Evolutionary conservation across 30 jellyfish, hydroid and myxozoan species (phyloP).

Genomic region (Cassiopea xamachana): DNA sequence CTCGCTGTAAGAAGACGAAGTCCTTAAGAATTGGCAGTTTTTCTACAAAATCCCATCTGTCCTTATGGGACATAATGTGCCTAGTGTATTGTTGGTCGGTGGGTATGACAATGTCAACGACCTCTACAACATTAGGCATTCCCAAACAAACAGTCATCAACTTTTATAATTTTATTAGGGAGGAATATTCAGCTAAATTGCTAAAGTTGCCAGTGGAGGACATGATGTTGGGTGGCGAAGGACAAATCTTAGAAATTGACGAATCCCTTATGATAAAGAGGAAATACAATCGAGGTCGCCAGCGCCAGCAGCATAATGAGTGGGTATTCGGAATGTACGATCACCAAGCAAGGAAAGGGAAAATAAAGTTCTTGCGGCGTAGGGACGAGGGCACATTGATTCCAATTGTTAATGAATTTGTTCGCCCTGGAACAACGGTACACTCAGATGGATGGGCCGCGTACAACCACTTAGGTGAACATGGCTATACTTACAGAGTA

Average conservation of each 20-base stretch:
- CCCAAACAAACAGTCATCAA: too few species aligned
- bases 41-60: too few species aligned
- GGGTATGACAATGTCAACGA: too few species aligned
- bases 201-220: not conserved
- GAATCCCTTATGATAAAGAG: conserved; percentile 16
- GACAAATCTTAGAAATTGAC: conserved; percentile 19
- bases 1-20: too few species aligned
- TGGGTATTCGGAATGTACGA: not conserved
- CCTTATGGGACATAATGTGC: too few species aligned
- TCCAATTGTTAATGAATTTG: not conserved
- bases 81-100: too few species aligned
- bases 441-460: conserved; percentile 16
- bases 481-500: not conserved
- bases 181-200: too few species aligned
- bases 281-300: conserved; percentile 26
- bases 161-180: too few species aligned
- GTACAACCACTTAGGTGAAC: not conserved
- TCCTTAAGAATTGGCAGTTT: too few species aligned
- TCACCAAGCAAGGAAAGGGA: not conserved
- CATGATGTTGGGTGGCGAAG: conserved; percentile 26
- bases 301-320: conserved; percentile 1
- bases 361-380: not conserved
- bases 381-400: not conserved
- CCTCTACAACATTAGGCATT: too few species aligned
- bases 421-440: not conserved